Evolutionary conservation across 1,140 invertebrate species (phyloP), one percentile per base, ranked within the genome.

Genomic region (Drosophila gunungcola): DNA sequence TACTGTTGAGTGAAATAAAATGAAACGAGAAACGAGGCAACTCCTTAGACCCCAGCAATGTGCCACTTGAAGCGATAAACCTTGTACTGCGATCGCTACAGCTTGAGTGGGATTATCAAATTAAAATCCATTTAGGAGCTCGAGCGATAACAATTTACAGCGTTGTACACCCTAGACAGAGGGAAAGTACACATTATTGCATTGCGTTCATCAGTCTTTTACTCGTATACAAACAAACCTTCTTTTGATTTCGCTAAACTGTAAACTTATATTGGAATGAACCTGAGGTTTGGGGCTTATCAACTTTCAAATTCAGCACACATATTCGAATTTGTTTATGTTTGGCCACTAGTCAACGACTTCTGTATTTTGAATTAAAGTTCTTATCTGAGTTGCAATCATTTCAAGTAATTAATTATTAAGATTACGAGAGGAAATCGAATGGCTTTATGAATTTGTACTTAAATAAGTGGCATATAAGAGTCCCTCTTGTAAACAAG

Each of bases 91-190:
- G 51, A 62, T 27, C 56, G 36, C 49, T 54, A 48, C 49, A 42
- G 36, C 49, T 36, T 12, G 45, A 74, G 52, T 74, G 72, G 51
- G 51, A 54, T 39, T 74, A 74, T 74, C 32, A 74, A 74, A 74
- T 62, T 74, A 74, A 74, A 74, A 74, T 70, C 70, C 43, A 74
- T 74, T 74, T 74, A 74, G 51, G 51, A 49, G 39, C 46, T 9
- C 32, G n/a, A 48, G 29, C 51, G 72, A 74, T 74, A 56, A 42
- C 51, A 38, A 29, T 36, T 73, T 48, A 41, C 29, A 32, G 29
- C 29, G 29, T 7, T 32, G 29, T 32, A 32, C 49, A n/a, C 62
- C 43, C 32, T 9, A 41, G 12, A 57, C 36, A 69, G 29, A 41
- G 41, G 21, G 11, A 5, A 42, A 32, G 42, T 10, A 51, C 21